Conservation (phyloP, 2,797 vertebrate species). For the Diceros bicornis region DNA sequence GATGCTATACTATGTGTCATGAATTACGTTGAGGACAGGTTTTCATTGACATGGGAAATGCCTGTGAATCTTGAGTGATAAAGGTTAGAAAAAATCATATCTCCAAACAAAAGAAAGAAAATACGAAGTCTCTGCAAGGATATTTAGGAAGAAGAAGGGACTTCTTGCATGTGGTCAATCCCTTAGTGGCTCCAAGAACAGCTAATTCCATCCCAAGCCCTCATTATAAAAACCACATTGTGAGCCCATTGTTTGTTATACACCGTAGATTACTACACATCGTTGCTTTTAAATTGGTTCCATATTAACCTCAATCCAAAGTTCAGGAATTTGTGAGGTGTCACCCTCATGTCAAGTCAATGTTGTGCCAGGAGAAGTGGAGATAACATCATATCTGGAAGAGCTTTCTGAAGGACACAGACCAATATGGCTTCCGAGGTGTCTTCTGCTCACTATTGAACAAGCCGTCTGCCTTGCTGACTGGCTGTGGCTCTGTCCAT, state of each 20-base stretch:
- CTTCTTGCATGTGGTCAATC: fast-evolving
- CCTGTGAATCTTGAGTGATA: too few relatives aligned
- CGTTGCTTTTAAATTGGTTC: background rate
- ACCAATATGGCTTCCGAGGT: fast-evolving
- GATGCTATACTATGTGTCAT: fast-evolving
- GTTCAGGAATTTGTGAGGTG: fast-evolving
- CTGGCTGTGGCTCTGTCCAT: fast-evolving
- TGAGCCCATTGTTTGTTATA: fast-evolving
- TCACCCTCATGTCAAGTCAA: fast-evolving
- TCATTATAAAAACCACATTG: fast-evolving
- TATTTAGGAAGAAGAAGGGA: fast-evolving
- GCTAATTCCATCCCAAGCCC: too few relatives aligned
- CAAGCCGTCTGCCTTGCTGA: fast-evolving
- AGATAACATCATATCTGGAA: fast-evolving
- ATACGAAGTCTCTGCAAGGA: fast-evolving
- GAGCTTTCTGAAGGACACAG: fast-evolving
- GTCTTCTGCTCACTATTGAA: fast-evolving
- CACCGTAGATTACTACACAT: fast-evolving
- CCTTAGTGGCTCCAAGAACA: fast-evolving
- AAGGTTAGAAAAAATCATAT: background rate
- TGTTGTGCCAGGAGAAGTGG: fast-evolving
- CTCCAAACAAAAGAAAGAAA: background rate
- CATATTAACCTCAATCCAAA: too few relatives aligned
- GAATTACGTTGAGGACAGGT: background rate
- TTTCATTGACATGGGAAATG: fast-evolving